These are phyloP conservation scores for Listrodromus nycthemerus DNA, from an alignment of 2,888 invertebrate genomes.

Conservation along the genomic window DNA sequence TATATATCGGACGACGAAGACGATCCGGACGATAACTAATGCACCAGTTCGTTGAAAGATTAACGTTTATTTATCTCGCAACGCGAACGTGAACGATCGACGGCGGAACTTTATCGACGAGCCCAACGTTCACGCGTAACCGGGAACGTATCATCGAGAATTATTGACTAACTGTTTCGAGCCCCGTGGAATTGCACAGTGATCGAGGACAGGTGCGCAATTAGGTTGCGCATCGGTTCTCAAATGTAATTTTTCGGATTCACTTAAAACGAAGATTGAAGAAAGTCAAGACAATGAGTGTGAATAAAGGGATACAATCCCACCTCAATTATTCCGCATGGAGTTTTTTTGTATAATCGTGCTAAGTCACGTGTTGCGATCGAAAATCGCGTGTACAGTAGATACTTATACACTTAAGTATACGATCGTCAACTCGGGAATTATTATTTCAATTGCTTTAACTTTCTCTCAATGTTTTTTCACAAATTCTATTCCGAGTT, in stretches of 20 bases:
- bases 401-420: constrained; percentile 46
- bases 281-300: neutral
- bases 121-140: neutral
- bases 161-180: neutral
- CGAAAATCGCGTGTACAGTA: constrained; percentile 61
- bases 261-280: neutral
- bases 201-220: neutral
- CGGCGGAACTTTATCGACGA: constrained; percentile 9
- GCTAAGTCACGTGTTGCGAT: constrained; percentile 42
- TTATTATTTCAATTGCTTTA: constrained; percentile 10
- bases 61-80: constrained; percentile 38
- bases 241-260: neutral
- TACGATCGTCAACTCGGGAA: constrained; percentile 32
- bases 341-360: constrained; percentile 47
- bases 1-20: constrained; percentile 89
- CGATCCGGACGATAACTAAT: constrained; percentile 87
- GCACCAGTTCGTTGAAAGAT: constrained; percentile 52
- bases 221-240: neutral
- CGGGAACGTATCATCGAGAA: neutral
- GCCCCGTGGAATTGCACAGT: constrained; percentile 1
- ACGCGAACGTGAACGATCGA: constrained; percentile 33
- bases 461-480: constrained; percentile 16
- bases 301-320: neutral
- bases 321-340: constrained; percentile 17
- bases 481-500: constrained; percentile 39